Evolutionary conservation across 2,888 invertebrate species (phyloP).

Genomic region (Omphaloscelis lunosa): DNA sequence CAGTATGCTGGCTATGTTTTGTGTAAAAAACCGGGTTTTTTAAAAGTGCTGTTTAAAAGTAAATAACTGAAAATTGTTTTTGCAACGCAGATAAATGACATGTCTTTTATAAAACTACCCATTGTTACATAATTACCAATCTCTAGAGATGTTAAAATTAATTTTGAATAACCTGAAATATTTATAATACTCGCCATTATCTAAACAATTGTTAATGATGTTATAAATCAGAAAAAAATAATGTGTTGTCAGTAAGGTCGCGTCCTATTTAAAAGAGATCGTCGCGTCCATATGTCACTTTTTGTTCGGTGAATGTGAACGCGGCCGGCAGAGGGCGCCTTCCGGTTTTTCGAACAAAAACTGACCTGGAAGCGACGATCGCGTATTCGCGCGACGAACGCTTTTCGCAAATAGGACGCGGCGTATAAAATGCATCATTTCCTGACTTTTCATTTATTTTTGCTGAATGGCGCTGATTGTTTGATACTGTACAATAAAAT

Average conservation of each 20-base stretch:
- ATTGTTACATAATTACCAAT: constrained; percentile 32
- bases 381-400: no score
- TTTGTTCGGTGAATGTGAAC: no score
- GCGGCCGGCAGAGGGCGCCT: no score
- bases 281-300: no score
- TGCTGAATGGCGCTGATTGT: background rate
- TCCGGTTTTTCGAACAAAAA: no score
- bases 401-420: no score
- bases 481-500: background rate
- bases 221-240: background rate
- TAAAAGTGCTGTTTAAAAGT: background rate
- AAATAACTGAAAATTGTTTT: background rate
- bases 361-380: no score
- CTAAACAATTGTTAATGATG: constrained; percentile 2
- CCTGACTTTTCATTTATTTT: background rate
- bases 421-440: background rate
- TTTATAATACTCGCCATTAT: constrained; percentile 15
- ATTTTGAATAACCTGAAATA: constrained; percentile 36
- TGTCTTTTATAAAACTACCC: background rate
- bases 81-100: background rate
- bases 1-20: background rate
- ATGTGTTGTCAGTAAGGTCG: background rate
- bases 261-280: no score
- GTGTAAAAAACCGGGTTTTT: background rate
- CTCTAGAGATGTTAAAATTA: constrained; percentile 28